These are phyloP conservation scores for Girardinus metallicus DNA, from an alignment of 2,797 vertebrate genomes.

Conservation along the genomic window DNA sequence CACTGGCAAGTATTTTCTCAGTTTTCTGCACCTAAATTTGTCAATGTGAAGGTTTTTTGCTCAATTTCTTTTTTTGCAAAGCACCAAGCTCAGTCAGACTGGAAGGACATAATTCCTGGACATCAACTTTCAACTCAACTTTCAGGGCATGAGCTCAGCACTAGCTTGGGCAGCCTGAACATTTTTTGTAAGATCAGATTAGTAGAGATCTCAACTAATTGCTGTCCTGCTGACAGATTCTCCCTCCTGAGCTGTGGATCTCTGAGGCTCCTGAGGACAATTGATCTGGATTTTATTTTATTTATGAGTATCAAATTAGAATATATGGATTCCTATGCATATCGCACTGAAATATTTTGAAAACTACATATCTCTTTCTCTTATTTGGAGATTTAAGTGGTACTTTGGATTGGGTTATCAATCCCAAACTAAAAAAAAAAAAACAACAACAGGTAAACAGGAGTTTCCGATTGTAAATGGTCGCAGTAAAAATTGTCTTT, in stretches of 20 bases:
- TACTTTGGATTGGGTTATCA: background rate
- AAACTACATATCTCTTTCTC: background rate
- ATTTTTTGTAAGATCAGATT: background rate
- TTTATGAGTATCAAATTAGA: background rate
- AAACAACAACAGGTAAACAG: too few relatives aligned
- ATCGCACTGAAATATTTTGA: background rate
- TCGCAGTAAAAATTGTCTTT: too few relatives aligned
- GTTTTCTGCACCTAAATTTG: background rate
- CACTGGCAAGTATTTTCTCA: background rate
- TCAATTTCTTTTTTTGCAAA: background rate
- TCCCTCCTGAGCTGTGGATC: conserved; percentile 2
- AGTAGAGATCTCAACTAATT: background rate
- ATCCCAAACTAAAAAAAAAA: background rate
- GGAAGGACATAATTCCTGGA: background rate
- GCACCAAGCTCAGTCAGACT: background rate
- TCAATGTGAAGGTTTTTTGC: background rate
- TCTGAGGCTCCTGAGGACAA: background rate
- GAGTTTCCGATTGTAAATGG: too few relatives aligned
- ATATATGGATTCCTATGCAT: background rate
- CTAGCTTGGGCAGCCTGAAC: too few relatives aligned
- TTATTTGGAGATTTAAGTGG: background rate
- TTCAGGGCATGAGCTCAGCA: too few relatives aligned
- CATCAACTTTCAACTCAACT: background rate
- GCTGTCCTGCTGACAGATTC: background rate
- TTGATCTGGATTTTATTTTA: background rate